A percentile compares a stretch with the other conserved stretches of the same genome.
These are phyloP conservation scores for Synodontis membranacea DNA, from an alignment of 2,113 vertebrate genomes.

Conservation along the genomic window DNA sequence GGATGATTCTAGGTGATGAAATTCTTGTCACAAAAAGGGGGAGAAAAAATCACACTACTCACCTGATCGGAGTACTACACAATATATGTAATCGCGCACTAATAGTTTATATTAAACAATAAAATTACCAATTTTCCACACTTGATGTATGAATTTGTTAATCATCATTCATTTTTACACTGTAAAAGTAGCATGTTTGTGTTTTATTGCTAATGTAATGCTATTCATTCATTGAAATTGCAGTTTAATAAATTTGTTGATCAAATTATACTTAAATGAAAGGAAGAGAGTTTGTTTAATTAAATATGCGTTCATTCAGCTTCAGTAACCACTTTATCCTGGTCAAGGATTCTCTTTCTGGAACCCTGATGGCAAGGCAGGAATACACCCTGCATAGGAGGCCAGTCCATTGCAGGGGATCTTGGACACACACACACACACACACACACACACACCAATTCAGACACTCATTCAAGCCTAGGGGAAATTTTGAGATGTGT, in stretches of 20 bases:
- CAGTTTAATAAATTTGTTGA: neutral
- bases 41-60: neutral
- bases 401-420: neutral
- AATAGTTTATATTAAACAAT: neutral
- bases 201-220: neutral
- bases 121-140: neutral
- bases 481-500: neutral
- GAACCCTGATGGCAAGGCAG: neutral
- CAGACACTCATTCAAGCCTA: neutral
- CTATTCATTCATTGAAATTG: neutral
- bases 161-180: slow-evolving; percentile 9
- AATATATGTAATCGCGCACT: neutral
- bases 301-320: neutral
- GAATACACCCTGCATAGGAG: neutral
- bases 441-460: neutral
- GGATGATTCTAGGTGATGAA: neutral
- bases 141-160: neutral
- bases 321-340: neutral
- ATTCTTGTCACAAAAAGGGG: slow-evolving; percentile 10
- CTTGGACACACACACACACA: neutral
- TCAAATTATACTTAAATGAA: neutral
- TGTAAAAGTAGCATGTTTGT: neutral
- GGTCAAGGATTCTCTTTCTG: neutral
- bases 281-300: neutral
- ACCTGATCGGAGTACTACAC: neutral